Evolutionary conservation across 2,888 invertebrate genomes (phyloP), one percentile per base, ranked within the genome.

Genomic region (Drosophila meridiana): DNA sequence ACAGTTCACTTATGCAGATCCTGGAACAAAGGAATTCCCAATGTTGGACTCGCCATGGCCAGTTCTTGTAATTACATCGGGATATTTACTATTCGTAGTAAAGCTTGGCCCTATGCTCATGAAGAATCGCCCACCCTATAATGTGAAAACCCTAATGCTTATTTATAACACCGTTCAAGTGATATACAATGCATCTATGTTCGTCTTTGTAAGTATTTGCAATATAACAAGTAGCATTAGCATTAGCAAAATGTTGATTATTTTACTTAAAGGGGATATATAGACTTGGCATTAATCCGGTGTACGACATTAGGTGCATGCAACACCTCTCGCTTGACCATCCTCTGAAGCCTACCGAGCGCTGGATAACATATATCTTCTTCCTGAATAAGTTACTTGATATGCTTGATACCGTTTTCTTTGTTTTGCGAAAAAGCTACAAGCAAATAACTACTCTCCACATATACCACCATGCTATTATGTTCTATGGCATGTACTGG

Each of bases 161-260:
- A 90, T 94, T 1, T 99, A 98, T 92, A 99, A 99, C 91, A 94
- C 96, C 2, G 95, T 96, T 63, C 98, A 98, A 95, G 97, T 98
- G 2, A 28, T 96, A 1, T 96, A 97, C 93, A 98, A 98, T 88
- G 91, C 95, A 2, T 97, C 95, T 94, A 85, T 72, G 57, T 84
- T 55, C 73, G 62, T 20, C 8, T 5, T 0, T 45, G 93, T 92
- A 73, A 87, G 82, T 83, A 42, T 64, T 8, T 8, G 4, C 6
- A 40, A n/a, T 13, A 30, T 56, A 7, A 14, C 9, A 0, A n/a
- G 2, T 1, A 20, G 20, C 20, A 20, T 20, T 20, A 20, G 20
- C 20, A 20, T 20, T 20, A 20, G 20, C 20, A 20, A 20, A 20
- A 20, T 20, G 20, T 20, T 20, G 20, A 20, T 20, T 20, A 20